Conservation (phyloP, 2,888 invertebrate species). For the Leucoptera coffeella region DNA sequence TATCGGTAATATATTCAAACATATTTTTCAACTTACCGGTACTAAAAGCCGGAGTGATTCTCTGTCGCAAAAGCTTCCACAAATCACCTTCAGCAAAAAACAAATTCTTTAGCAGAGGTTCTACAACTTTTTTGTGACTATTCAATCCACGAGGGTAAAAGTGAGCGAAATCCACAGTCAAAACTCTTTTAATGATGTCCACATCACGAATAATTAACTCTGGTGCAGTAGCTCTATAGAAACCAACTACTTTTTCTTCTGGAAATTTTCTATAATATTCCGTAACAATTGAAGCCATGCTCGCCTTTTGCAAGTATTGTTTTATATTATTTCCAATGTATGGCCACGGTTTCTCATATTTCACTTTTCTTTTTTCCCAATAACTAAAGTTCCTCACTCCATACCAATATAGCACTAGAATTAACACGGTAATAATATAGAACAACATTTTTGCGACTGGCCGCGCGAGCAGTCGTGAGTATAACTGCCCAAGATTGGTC, state of each 20-base stretch:
- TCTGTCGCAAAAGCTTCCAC: constrained; percentile 8
- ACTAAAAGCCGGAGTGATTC: constrained; percentile 9
- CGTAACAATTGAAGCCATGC: constrained; percentile 25
- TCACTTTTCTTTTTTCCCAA: constrained; percentile 27
- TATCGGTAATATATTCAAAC: constrained; percentile 8
- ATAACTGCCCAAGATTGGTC: too few species aligned
- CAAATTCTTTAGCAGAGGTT: constrained; percentile 5
- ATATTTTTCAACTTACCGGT: constrained; percentile 9
- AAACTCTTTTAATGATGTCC: constrained; percentile 24
- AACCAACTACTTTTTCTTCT: constrained; percentile 30
- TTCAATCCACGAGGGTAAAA: constrained; percentile 27
- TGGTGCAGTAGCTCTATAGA: constrained; percentile 19
- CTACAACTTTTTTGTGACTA: constrained; percentile 18
- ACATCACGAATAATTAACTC: constrained; percentile 32
- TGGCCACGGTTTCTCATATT: constrained; percentile 24
- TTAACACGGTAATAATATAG: too few species aligned
- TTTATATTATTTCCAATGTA: constrained; percentile 23
- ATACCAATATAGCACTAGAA: constrained; percentile 18
- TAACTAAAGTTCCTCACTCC: constrained; percentile 22
- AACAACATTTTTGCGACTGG: too few species aligned
- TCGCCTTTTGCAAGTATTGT: constrained; percentile 20
- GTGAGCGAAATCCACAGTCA: constrained; percentile 24
- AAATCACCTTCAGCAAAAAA: constrained; percentile 8
- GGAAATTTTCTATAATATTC: constrained; percentile 25
- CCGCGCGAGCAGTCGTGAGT: too few species aligned